Percentiles rank a stretch among this genome's conserved stretches.
These are phyloP conservation scores for Hyles vespertilio DNA, from an alignment of 1,140 invertebrate species.

Conservation along the genomic window DNA sequence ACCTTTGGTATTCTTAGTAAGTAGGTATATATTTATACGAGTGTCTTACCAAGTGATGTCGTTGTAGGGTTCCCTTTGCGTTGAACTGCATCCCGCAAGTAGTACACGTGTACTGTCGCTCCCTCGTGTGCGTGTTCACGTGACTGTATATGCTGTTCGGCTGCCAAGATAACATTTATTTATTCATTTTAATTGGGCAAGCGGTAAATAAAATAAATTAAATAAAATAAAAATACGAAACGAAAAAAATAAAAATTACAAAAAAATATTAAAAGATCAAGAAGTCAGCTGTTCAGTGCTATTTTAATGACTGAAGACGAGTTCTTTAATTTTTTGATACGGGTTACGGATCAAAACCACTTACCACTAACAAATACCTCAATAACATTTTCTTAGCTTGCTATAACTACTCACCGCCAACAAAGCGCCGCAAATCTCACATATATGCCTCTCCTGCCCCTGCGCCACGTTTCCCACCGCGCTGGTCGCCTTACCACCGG, in stretches of 20 bases:
- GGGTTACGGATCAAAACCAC: neutral
- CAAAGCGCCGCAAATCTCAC: slow-evolving; percentile 69
- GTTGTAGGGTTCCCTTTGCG: slow-evolving; percentile 35
- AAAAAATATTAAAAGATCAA: slow-evolving; percentile 34
- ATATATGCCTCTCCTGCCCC: slow-evolving; percentile 43
- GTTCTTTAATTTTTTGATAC: too few relatives aligned
- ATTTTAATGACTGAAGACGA: too few relatives aligned
- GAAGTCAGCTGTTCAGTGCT: neutral
- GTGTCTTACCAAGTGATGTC: slow-evolving; percentile 39
- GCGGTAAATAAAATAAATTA: too few relatives aligned
- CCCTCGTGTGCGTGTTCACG: slow-evolving; percentile 79
- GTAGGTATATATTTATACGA: neutral
- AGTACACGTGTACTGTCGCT: slow-evolving; percentile 80
- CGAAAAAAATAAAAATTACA: too few relatives aligned
- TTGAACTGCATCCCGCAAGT: slow-evolving; percentile 63
- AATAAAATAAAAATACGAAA: too few relatives aligned
- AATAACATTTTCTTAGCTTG: too few relatives aligned
- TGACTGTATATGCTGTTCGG: slow-evolving; percentile 69
- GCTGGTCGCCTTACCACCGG: too few relatives aligned
- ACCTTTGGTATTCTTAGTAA: neutral
- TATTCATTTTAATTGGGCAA: too few relatives aligned
- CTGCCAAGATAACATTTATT: too few relatives aligned
- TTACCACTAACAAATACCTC: neutral
- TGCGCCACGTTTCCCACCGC: too few relatives aligned
- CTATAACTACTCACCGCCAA: neutral